phyloP scores from a whole-genome alignment of 2,797 vertebrate species.

The Acanthiza pusilla region DNA sequence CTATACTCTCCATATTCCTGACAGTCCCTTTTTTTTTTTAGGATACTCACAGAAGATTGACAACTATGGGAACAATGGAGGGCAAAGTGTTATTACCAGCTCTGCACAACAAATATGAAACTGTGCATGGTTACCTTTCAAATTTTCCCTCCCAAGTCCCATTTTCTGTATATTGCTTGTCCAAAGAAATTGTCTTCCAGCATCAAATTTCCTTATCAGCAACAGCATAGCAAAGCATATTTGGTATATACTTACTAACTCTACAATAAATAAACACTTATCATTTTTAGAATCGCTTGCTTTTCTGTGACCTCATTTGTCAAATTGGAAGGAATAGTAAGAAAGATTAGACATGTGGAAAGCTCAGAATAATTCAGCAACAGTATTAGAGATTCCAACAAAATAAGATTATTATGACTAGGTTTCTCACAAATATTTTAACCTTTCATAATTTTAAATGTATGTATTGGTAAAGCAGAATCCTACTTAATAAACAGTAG shows the following conservation, averaged over 20 bases:
- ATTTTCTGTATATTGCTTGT: background rate
- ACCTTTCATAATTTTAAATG: background rate
- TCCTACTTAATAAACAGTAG: background rate
- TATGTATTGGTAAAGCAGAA: background rate
- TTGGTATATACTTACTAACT: background rate
- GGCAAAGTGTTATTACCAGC: background rate
- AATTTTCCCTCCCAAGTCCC: background rate
- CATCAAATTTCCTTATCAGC: background rate
- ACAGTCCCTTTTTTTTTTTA: background rate
- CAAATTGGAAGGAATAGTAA: background rate
- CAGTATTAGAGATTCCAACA: background rate
- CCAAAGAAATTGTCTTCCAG: background rate
- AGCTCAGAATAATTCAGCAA: background rate
- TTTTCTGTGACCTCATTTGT: background rate
- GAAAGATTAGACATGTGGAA: background rate
- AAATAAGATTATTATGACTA: background rate
- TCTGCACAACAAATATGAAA: background rate
- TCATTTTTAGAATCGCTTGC: background rate
- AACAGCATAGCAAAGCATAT: background rate
- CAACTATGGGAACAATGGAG: background rate
- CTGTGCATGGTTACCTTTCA: background rate
- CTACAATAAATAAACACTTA: background rate
- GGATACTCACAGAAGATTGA: background rate
- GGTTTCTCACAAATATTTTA: background rate
- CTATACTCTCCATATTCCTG: background rate